These are phyloP conservation scores for Momotus momota DNA, from an alignment of 2,797 vertebrate genomes.

Conservation along the genomic window DNA sequence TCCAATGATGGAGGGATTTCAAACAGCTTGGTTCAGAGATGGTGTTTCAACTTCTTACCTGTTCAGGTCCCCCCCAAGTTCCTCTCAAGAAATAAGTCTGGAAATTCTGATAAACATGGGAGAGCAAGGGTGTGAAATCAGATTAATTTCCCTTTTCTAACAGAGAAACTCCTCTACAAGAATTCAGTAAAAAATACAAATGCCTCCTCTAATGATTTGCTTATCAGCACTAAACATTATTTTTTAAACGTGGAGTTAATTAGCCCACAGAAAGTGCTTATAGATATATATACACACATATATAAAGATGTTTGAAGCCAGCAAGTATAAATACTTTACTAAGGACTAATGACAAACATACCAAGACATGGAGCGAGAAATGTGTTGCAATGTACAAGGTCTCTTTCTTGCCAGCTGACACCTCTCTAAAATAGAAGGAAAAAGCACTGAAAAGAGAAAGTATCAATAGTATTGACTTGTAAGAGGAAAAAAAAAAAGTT, in stretches of 20 bases:
- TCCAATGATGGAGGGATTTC: neutral
- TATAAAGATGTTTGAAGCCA: neutral
- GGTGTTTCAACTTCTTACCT: neutral
- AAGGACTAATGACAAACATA: neutral
- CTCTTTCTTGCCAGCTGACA: neutral
- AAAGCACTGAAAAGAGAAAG: neutral
- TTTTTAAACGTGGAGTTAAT: slow-evolving; percentile 5
- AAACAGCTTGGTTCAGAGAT: neutral
- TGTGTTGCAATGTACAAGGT: neutral
- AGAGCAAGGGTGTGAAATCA: neutral
- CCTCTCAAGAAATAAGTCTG: neutral
- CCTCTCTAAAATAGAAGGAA: neutral
- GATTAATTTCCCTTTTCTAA: neutral
- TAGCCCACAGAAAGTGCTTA: neutral
- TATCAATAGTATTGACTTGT: slow-evolving; percentile 6
- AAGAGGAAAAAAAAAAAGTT: neutral
- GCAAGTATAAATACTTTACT: neutral
- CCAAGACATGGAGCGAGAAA: neutral
- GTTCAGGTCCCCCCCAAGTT: neutral
- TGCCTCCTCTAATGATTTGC: neutral
- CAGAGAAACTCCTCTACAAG: neutral
- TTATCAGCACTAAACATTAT: neutral
- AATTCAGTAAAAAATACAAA: neutral
- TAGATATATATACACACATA: neutral
- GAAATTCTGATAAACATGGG: neutral